Evolutionary conservation across 1,140 invertebrate species (phyloP).

Genomic region (Antheraea pernyi): DNA sequence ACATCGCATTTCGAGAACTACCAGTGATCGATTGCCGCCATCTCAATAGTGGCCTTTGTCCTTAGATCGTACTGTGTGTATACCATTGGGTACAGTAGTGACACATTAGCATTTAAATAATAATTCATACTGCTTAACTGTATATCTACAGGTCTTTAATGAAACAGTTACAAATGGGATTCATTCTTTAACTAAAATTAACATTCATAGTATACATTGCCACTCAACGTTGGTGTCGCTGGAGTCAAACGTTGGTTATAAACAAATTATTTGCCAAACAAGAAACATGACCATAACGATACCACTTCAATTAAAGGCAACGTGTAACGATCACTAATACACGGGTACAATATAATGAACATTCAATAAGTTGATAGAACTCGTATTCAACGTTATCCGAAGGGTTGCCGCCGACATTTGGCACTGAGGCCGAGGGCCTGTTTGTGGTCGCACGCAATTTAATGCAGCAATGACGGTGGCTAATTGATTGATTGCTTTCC

Average conservation of each 20-base stretch:
- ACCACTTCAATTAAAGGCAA: not conserved
- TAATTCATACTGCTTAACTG: not conserved
- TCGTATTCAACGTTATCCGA: not conserved
- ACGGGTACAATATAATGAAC: not conserved
- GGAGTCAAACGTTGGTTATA: too few relatives aligned
- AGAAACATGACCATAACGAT: not conserved
- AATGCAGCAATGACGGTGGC: constrained; percentile 31
- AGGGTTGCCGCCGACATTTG: constrained; percentile 5
- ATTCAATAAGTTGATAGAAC: not conserved
- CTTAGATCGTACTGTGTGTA: too few relatives aligned
- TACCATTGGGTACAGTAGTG: too few relatives aligned
- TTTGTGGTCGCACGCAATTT: constrained; percentile 46
- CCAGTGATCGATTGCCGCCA: too few relatives aligned
- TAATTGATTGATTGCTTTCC: constrained; percentile 36
- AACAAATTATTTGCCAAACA: not conserved
- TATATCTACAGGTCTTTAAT: not conserved
- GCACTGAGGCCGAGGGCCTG: constrained; percentile 11
- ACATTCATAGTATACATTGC: too few relatives aligned
- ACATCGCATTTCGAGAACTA: too few relatives aligned
- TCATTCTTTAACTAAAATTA: too few relatives aligned
- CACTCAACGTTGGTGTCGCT: too few relatives aligned
- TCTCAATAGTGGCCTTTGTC: too few relatives aligned
- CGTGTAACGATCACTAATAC: not conserved
- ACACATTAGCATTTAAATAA: too few relatives aligned
- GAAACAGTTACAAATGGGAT: not conserved